These are phyloP conservation scores for Phalacrocorax carbo DNA, from an alignment of 2,113 vertebrate species.

Conservation along the genomic window DNA sequence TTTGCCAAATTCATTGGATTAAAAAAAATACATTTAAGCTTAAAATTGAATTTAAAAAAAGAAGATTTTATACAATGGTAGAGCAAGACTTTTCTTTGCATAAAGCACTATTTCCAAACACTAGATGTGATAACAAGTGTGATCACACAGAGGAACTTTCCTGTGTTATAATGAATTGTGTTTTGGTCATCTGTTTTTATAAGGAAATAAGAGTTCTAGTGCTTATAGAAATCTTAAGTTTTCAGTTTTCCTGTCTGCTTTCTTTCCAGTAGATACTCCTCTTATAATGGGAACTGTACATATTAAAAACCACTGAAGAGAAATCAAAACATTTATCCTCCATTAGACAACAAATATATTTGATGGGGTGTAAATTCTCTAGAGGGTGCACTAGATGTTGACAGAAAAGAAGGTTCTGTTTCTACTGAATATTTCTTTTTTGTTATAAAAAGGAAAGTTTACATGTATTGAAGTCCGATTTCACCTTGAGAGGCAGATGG, in stretches of 20 bases:
- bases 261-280: neutral
- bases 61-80: neutral
- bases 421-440: slow-evolving; percentile 20
- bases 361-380: neutral
- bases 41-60: neutral
- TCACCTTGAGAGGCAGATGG: slow-evolving; percentile 97
- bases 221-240: neutral
- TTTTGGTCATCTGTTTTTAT: neutral
- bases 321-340: neutral
- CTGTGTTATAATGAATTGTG: neutral
- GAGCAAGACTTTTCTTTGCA: neutral
- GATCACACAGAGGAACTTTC: neutral
- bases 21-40: neutral
- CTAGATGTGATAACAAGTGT: neutral
- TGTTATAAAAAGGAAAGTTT: slow-evolving; percentile 85
- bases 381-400: neutral
- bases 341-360: neutral
- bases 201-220: neutral
- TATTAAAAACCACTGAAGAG: neutral
- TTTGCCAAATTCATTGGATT: neutral
- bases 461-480: slow-evolving; percentile 97
- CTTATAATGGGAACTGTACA: neutral
- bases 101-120: neutral
- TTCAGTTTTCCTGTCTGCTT: neutral
- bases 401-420: neutral